Evolutionary conservation across 2,888 invertebrate genomes (phyloP), one percentile per base, ranked within the genome.

Genomic region (Thera obeliscata): DNA sequence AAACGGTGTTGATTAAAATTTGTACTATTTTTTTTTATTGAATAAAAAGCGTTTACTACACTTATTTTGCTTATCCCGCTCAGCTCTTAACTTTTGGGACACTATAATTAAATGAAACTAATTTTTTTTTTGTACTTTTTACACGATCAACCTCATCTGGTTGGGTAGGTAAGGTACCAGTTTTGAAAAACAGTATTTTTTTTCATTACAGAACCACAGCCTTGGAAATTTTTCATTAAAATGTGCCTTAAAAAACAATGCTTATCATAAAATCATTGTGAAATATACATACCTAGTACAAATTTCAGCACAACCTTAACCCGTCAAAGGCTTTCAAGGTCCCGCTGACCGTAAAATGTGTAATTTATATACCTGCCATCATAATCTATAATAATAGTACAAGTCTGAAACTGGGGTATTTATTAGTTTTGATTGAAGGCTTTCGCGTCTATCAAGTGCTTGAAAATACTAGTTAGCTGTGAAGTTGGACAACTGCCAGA

Each of bases 301-400:
- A 49, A 57, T 50, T 55, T 61, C n/a, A 61, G 41, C 54, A 61
- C 54, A 61, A 55, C 68, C 55, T 64, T 68, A 43, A 61, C 68
- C 54, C 57, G 61, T 58, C 68, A 68, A 61, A 46, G 61, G 61
- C 33, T 33, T 46, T 56, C 74, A 74, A 74, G 72, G 74, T 71
- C 67, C 36, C 36, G 41, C 49, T 60, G 62, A 56, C 61, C 67
- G 62, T 69, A 69, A 72, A 73, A 64, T 33, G 61, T 69, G 71
- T 70, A 63, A 70, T 75, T 71, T 73, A 69, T 70, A 67, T 67
- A 69, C 70, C 60, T 66, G 66, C 63, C 57, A 57, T 61, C 66
- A 58, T 66, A 71, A 70, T 66, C 69, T 64, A 57, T 71, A 71
- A 71, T 70, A 69, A 69, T 65, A 50, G 22, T 64, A 67, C 63